Evolutionary conservation across 2,888 invertebrate species (phyloP).

Genomic region (Caenorhabditis doughertyi): DNA sequence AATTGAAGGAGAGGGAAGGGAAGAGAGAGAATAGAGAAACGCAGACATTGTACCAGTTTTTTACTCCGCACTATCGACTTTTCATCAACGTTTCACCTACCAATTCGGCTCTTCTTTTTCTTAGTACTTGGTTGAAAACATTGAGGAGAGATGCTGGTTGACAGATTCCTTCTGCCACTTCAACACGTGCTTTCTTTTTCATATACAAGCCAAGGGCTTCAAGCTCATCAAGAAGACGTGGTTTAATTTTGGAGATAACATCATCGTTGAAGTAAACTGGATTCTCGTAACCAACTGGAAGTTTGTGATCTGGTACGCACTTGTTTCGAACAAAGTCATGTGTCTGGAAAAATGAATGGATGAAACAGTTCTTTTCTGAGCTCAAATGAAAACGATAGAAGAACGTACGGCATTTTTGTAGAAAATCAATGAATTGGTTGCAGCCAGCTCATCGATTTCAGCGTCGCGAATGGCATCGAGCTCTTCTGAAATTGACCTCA

Average conservation of each 20-base stretch:
- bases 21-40: constrained; percentile 12
- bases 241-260: constrained; percentile 50
- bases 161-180: constrained; percentile 71
- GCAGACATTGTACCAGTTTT: constrained; percentile 8
- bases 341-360: constrained; percentile 28
- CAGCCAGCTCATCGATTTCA: constrained; percentile 44
- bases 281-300: constrained; percentile 54
- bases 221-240: constrained; percentile 57
- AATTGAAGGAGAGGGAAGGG: neutral
- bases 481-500: too few species aligned
- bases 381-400: neutral
- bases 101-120: constrained; percentile 54
- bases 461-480: constrained; percentile 23
- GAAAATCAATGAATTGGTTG: constrained; percentile 54
- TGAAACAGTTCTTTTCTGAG: neutral
- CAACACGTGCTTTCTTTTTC: constrained; percentile 57
- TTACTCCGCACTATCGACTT: constrained; percentile 34
- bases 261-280: constrained; percentile 53
- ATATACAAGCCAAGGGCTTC: constrained; percentile 64
- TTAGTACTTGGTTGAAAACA: constrained; percentile 57
- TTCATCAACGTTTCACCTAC: constrained; percentile 40
- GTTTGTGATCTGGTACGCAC: constrained; percentile 60
- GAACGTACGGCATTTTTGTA: constrained; percentile 53
- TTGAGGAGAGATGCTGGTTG: constrained; percentile 70
- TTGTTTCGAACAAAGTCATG: constrained; percentile 64